Conservation (phyloP, 2,888 invertebrate genomes). For the Buathra laborator region DNA sequence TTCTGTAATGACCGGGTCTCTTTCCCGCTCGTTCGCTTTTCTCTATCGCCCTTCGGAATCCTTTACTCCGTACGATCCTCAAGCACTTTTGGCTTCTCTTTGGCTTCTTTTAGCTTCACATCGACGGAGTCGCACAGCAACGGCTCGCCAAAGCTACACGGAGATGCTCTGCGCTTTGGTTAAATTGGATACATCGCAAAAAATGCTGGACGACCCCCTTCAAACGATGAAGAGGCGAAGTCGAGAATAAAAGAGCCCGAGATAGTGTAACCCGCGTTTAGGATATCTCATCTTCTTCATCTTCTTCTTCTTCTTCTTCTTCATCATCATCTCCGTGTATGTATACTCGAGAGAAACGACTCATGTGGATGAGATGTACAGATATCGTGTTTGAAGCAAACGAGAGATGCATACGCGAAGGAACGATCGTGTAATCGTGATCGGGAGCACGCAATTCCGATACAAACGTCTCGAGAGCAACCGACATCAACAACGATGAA, state of each 20-base stretch:
- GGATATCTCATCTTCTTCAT: slow-evolving; percentile 12
- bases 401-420: background rate
- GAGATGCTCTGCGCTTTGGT: slow-evolving; percentile 26
- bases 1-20: slow-evolving; percentile 66
- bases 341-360: background rate
- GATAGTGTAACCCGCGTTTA: background rate
- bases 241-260: background rate
- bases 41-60: slow-evolving; percentile 7
- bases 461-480: background rate
- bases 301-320: no score
- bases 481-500: background rate
- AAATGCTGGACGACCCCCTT: slow-evolving; percentile 47
- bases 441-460: slow-evolving; percentile 10
- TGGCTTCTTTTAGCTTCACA: background rate
- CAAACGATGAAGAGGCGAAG: slow-evolving; percentile 26
- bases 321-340: background rate
- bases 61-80: background rate
- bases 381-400: background rate
- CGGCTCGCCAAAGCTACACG: background rate
- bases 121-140: slow-evolving; percentile 14
- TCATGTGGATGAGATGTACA: background rate
- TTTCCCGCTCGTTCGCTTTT: slow-evolving; percentile 34
- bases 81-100: slow-evolving; percentile 10
- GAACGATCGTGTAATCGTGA: slow-evolving; percentile 15
- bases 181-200: slow-evolving; percentile 60